A percentile compares a stretch with the other conserved stretches of the same genome.
These are phyloP conservation scores for Elaphurus davidianus DNA, from an alignment of 2,113 vertebrate species.

Conservation along the genomic window DNA sequence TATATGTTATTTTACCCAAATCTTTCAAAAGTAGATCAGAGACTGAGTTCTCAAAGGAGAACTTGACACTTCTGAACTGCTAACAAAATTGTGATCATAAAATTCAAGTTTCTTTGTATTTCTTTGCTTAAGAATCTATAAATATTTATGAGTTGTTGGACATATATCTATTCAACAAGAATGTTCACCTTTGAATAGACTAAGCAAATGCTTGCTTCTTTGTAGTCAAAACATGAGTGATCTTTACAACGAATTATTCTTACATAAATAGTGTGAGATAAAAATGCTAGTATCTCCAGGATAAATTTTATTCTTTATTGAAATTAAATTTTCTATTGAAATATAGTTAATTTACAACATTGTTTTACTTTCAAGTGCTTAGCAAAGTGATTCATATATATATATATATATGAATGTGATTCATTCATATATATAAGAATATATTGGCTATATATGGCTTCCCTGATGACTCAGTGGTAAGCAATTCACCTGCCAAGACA, in stretches of 20 bases:
- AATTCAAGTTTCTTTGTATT: background rate
- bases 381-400: background rate
- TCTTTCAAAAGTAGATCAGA: conserved; percentile 51
- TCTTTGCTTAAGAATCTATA: conserved; percentile 24
- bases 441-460: background rate
- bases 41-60: background rate
- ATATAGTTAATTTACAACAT: background rate
- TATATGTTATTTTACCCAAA: background rate
- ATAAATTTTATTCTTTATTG: background rate
- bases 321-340: background rate
- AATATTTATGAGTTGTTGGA: conserved; percentile 43
- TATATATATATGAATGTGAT: too few relatives aligned
- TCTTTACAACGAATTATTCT: background rate
- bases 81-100: conserved; percentile 38
- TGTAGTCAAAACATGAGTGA: conserved; percentile 4
- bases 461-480: background rate
- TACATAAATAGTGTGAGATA: background rate
- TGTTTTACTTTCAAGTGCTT: background rate
- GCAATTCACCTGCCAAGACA: background rate
- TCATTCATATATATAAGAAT: background rate
- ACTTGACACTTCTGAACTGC: conserved; percentile 14
- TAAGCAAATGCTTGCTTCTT: background rate
- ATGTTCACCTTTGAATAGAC: background rate
- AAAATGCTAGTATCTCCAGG: background rate
- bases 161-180: background rate